Base-by-base conservation (phyloP, 1,140 invertebrate species). In the Bombus haemorrhoidalis region DNA sequence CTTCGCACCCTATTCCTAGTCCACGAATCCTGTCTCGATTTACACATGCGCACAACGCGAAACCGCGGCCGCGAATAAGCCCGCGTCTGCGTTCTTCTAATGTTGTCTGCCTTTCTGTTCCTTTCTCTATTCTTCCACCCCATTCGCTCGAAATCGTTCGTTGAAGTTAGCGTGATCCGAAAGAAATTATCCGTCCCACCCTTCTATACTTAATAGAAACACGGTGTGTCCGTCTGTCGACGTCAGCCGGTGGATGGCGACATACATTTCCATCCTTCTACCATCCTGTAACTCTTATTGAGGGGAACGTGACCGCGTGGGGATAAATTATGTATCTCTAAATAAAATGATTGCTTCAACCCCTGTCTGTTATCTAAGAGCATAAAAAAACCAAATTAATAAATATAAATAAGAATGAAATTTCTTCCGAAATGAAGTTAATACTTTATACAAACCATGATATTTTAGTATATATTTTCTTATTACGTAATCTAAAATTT, bases 21-120 rank as follows among this genome's bases (percentile, higher is more conserved):
- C 81, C 69, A 59, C 69, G 74, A 71, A 75, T 64, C 59, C 41
- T 12, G 25, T 41, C 78, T 81, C 74, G 28, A 53, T 28, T 53
- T 43, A 72, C 88, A 72, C 87, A 86, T n/a, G 43, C 83, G 87
- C 75, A 76, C 6, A 78, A n/a, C 32, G 2, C 43, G n/a, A 74
- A n/a, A 39, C 47, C 43, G 62, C 37, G 8, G 73, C 37, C 34
- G 57, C 47, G 68, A 41, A 62, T 78, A 72, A 47, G 37, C 41
- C 41, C 41, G 68, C 66, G 47, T 79, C 57, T 73, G 86, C 80
- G 76, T 85, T 59, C 86, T 83, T 32, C 18, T 32, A 66, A 74
- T 64, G 25, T 59, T 59, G 62, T 39, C 37, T 62, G 25, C 62
- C 32, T 62, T 62, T n/a, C 18, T 18, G n/a, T 37, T 69, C 47